Percentiles rank a stretch among this genome's conserved stretches.
phyloP scores from a whole-genome alignment of 1,140 invertebrate species.

The Eumeta japonica region DNA sequence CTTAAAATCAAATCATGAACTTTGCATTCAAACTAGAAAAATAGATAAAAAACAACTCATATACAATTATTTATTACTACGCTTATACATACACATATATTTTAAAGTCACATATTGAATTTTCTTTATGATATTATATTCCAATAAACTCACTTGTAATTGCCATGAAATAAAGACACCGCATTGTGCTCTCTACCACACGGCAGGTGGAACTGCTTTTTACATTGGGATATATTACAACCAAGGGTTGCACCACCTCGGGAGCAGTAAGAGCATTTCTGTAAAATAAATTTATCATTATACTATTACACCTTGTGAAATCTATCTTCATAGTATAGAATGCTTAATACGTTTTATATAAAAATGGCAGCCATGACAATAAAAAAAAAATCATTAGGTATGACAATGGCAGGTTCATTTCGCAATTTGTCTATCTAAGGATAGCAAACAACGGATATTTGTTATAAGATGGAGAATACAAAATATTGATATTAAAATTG shows the following conservation, averaged over 20 bases:
- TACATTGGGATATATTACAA: constrained; percentile 58
- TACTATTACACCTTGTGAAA: constrained; percentile 3
- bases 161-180: constrained; percentile 60
- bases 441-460: not conserved
- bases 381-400: not conserved
- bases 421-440: no score
- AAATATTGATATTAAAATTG: no score
- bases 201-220: constrained; percentile 62
- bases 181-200: constrained; percentile 61
- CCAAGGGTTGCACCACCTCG: constrained; percentile 60
- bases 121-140: not conserved
- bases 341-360: not conserved
- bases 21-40: not conserved
- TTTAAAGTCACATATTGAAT: no score
- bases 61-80: no score
- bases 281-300: constrained; percentile 28
- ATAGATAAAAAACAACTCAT: not conserved
- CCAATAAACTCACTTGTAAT: constrained; percentile 54
- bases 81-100: no score
- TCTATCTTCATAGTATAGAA: not conserved
- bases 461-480: no score
- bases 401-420: no score
- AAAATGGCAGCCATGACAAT: no score
- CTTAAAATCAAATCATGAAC: no score
- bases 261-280: constrained; percentile 65